Conservation (phyloP, 2,797 vertebrate species). For the Periparus ater region DNA sequence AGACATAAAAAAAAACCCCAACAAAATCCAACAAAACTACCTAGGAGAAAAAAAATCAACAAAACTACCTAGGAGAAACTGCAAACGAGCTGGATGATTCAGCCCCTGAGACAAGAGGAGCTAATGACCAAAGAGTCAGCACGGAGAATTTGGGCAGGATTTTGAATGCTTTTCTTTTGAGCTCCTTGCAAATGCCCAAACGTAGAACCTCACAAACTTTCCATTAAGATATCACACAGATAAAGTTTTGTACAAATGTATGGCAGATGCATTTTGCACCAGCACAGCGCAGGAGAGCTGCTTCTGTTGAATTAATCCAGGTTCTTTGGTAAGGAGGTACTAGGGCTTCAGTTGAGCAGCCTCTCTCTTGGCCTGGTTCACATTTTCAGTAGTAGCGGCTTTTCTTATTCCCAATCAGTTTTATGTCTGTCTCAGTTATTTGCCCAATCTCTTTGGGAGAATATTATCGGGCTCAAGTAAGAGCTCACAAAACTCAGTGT, state of each 20-base stretch:
- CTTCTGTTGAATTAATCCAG: background rate
- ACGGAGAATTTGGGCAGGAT: background rate
- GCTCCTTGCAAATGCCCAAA: background rate
- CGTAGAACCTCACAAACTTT: background rate
- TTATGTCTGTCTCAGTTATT: background rate
- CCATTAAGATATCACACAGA: background rate
- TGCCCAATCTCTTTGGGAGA: background rate
- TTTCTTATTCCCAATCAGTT: background rate
- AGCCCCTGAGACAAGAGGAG: background rate
- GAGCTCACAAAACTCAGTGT: background rate
- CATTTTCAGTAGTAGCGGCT: background rate
- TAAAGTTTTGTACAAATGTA: background rate
- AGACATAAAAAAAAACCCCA: background rate
- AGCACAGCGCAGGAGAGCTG: background rate
- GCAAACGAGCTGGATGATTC: background rate
- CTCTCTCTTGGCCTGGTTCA: background rate
- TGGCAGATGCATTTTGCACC: background rate
- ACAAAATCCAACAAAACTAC: background rate
- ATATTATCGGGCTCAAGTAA: background rate
- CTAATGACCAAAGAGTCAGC: background rate
- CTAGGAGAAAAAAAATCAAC: background rate
- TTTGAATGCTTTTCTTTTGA: background rate
- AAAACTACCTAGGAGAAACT: background rate
- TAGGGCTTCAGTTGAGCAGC: background rate
- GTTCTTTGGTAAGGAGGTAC: rapidly evolving